Base-by-base conservation (phyloP, 2,113 vertebrate species). In the Peromyscus californicus region DNA sequence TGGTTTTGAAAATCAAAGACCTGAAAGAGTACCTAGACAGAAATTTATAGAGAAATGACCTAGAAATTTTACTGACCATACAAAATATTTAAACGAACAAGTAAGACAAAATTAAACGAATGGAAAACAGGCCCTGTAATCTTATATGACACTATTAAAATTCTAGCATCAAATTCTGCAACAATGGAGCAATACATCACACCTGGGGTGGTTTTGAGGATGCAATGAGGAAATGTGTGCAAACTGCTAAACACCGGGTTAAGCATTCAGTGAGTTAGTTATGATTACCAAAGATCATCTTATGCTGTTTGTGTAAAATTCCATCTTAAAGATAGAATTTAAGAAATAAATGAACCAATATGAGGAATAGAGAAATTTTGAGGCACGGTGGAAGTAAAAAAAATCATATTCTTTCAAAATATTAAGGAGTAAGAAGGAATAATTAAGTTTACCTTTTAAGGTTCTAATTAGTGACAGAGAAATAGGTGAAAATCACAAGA, bases 1-100 rank as follows among this genome's bases (percentile, higher is more conserved):
- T 76, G 75, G 10, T 42, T 91, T 90, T 83, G 74, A 87, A 96
- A 95, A 57, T 83, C 42, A 91, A 48, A 95, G 13, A 93, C 17
- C n/a, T 82, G 24, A 92, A 33, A 84, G 22, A 61, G 9, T 76
- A 94, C 70, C 36, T 75, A 91, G 17, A 57, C 7, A 96, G 0
- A 19, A 86, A 54, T 78, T 91, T 48, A 86, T 61, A 61, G 16
- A n/a, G 6, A 85, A 89, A 82, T 39, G 4, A 31, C 75, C 9
- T 82, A 89, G 36, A 42, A 91, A 89, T 80, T 84, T 78, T 90
- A 48, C 33, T 39, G 6, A 74, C 36, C 9, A 67, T 2, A 83
- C 63, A 31, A 11, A 92, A 39, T 29, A 31, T 74, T 96, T 69
- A 24, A 94, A 45, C 15, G 36, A 95, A 85, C 22, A 78, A 76